Evolutionary conservation across 37 sponge, comb jelly and placozoan species (phyloP).

Genomic region (Spongilla lacustris): DNA sequence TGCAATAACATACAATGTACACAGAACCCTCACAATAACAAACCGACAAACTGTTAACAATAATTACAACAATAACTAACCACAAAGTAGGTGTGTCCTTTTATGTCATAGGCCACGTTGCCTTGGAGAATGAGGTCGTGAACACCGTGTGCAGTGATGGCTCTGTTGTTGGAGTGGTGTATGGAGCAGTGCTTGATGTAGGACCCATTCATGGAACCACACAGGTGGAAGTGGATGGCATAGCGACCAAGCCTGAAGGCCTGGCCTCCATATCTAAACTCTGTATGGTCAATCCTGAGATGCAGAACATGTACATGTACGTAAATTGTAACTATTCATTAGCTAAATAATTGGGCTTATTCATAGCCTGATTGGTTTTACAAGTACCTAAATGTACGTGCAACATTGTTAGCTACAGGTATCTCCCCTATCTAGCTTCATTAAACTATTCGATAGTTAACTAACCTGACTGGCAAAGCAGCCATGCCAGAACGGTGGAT

Average conservation of each 20-base stretch:
- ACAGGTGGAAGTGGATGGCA: constrained; percentile 91
- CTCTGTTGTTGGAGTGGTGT: constrained; percentile 90
- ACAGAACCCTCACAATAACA: no score
- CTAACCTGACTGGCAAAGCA: constrained; percentile 78
- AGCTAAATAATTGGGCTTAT: no score
- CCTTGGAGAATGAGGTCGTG: constrained; percentile 85
- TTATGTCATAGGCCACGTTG: constrained; percentile 90
- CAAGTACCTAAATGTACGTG: no score
- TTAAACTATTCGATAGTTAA: no score
- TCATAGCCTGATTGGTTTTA: no score
- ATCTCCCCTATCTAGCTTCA: no score
- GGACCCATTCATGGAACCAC: constrained; percentile 81
- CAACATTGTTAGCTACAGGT: no score
- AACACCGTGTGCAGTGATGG: constrained; percentile 90
- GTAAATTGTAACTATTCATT: no score
- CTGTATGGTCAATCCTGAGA: constrained; percentile 80
- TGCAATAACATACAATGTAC: not conserved
- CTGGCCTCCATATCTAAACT: constrained; percentile 77
- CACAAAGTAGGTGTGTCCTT: constrained; percentile 90
- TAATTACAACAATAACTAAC: constrained; percentile 60
- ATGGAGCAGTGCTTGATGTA: constrained; percentile 84
- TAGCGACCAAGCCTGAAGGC: constrained; percentile 95
- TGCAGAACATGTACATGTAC: no score
- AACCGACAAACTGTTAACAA: no score
- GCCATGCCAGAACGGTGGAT: constrained; percentile 76